Evolutionary conservation across 2,113 vertebrate genomes (phyloP).

Genomic region (Oreotrochilus melanogaster): DNA sequence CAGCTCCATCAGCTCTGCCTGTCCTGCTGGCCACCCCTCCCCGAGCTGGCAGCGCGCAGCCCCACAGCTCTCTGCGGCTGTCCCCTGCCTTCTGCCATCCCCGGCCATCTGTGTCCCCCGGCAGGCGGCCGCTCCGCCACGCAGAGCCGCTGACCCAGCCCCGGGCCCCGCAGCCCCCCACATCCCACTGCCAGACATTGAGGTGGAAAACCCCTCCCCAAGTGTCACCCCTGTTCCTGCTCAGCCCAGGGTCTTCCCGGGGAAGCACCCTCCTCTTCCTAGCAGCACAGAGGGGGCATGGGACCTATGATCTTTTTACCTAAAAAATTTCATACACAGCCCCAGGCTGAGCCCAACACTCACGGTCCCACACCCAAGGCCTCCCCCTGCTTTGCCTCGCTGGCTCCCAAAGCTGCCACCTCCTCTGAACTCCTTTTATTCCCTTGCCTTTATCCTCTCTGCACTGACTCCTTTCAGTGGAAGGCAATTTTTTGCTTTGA

Average conservation of each 20-base stretch:
- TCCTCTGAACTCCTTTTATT: neutral
- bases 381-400: rapidly evolving
- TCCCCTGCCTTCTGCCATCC: neutral
- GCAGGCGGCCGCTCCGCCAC: neutral
- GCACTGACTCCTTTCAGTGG: neutral
- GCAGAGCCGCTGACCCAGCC: neutral
- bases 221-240: neutral
- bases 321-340: rapidly evolving
- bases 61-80: neutral
- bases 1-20: neutral
- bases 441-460: neutral
- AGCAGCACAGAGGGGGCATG: rapidly evolving
- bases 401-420: rapidly evolving
- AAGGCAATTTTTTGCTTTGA: neutral
- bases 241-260: neutral
- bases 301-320: neutral
- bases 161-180: rapidly evolving
- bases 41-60: neutral
- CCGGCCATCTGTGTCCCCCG: constrained; percentile 19
- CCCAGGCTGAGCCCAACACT: neutral
- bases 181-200: neutral
- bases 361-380: rapidly evolving
- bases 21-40: neutral
- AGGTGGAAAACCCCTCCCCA: neutral
- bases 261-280: neutral